These are phyloP conservation scores for Anableps anableps DNA, from an alignment of 2,797 vertebrate species.

Conservation along the genomic window DNA sequence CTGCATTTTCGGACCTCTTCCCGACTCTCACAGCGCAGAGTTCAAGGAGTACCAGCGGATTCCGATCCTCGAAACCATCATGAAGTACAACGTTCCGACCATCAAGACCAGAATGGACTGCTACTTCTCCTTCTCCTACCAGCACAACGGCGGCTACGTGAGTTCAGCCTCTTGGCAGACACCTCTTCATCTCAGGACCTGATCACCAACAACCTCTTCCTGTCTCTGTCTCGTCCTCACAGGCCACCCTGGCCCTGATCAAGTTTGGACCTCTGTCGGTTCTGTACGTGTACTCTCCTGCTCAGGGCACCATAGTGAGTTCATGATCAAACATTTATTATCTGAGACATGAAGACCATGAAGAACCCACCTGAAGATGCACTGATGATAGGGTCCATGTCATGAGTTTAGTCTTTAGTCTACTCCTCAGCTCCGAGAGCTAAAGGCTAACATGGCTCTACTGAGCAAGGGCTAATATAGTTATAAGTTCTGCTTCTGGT, in stretches of 20 bases:
- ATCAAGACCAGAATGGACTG: constrained; percentile 2
- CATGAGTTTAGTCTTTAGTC: too few relatives aligned
- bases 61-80: neutral
- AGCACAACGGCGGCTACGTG: neutral
- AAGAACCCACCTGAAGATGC: too few relatives aligned
- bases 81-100: neutral
- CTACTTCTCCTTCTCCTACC: neutral
- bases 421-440: too few relatives aligned
- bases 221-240: neutral
- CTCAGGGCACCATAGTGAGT: constrained; percentile 11
- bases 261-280: constrained; percentile 4
- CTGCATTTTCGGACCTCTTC: constrained; percentile 2
- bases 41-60: neutral
- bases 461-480: too few relatives aligned
- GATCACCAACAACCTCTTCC: neutral
- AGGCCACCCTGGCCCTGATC: constrained; percentile 7
- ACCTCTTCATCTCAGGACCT: neutral
- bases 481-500: too few relatives aligned
- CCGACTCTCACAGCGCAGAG: neutral
- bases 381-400: too few relatives aligned
- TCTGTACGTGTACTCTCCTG: neutral
- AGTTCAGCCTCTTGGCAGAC: neutral
- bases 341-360: too few relatives aligned
- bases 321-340: neutral
- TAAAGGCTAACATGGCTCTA: too few relatives aligned